Percentiles rank a stretch among this genome's conserved stretches.
Conservation (phyloP, 2,113 vertebrate species). For the Dendrocopos noguchii region DNA sequence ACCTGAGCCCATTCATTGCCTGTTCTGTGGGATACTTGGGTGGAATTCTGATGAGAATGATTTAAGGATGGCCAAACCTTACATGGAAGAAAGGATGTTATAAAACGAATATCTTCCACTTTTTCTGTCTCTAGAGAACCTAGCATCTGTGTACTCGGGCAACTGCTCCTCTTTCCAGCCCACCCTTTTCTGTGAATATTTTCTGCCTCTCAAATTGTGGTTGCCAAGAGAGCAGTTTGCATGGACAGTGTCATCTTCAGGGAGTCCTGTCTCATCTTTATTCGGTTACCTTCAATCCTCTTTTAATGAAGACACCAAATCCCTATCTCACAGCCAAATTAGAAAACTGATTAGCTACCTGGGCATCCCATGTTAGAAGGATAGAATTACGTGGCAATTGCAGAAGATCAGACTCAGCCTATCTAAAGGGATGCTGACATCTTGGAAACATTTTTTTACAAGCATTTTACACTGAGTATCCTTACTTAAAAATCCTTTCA, state of each 20-base stretch:
- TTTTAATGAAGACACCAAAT: neutral
- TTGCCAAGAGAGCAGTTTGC: neutral
- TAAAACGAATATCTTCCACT: neutral
- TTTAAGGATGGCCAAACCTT: neutral
- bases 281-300: neutral
- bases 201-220: neutral
- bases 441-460: neutral
- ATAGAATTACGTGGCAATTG: neutral
- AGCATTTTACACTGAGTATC: neutral
- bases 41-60: fast-evolving
- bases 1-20: neutral
- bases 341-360: neutral
- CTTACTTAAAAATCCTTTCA: neutral
- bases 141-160: neutral
- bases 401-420: neutral
- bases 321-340: neutral
- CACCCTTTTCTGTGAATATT: neutral
- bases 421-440: neutral
- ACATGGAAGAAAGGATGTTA: neutral
- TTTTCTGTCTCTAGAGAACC: neutral
- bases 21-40: neutral
- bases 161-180: neutral
- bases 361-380: neutral
- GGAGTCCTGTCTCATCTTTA: neutral
- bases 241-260: neutral